A percentile compares a stretch with the other conserved stretches of the same genome.
Conservation (phyloP, 2,113 vertebrate species). For the Suncus etruscus region DNA sequence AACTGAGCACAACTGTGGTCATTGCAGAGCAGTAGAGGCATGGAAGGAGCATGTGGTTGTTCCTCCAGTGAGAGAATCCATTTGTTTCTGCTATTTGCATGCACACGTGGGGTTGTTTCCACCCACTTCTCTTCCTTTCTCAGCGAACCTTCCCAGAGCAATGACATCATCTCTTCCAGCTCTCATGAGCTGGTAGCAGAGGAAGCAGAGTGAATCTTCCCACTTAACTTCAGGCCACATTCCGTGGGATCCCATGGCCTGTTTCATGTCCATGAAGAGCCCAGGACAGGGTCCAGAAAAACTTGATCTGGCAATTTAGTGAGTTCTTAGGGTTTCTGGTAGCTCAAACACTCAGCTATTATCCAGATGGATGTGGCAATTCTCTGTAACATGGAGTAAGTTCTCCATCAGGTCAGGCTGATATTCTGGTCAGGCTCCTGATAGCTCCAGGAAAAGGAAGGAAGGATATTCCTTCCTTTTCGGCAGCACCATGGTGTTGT, state of each 20-base stretch:
- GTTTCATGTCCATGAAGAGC: not conserved
- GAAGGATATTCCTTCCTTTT: conserved; percentile 53
- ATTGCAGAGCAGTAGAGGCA: too few relatives aligned
- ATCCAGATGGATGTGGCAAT: conserved; percentile 71
- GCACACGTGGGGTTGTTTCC: too few relatives aligned
- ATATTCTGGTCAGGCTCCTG: conserved; percentile 73
- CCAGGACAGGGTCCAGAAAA: not conserved
- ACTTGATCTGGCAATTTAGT: not conserved
- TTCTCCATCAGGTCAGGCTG: conserved; percentile 80
- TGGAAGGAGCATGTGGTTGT: not conserved
- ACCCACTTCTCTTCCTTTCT: not conserved
- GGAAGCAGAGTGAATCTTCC: not conserved
- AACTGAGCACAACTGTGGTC: not conserved
- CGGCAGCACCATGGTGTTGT: conserved; percentile 40
- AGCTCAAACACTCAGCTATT: conserved; percentile 42
- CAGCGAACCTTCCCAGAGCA: not conserved
- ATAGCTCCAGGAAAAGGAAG: conserved; percentile 66
- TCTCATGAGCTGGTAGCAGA: not conserved
- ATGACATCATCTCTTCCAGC: not conserved
- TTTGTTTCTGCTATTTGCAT: not conserved
- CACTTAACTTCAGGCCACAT: not conserved
- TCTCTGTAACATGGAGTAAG: conserved; percentile 74
- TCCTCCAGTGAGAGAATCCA: not conserved
- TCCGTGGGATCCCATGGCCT: too few relatives aligned
- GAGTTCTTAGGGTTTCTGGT: conserved; percentile 26